A percentile compares a stretch with the other conserved stretches of the same genome.
Evolutionary conservation across 2,113 vertebrate species (phyloP).

Genomic region (Rafetus swinhoei): DNA sequence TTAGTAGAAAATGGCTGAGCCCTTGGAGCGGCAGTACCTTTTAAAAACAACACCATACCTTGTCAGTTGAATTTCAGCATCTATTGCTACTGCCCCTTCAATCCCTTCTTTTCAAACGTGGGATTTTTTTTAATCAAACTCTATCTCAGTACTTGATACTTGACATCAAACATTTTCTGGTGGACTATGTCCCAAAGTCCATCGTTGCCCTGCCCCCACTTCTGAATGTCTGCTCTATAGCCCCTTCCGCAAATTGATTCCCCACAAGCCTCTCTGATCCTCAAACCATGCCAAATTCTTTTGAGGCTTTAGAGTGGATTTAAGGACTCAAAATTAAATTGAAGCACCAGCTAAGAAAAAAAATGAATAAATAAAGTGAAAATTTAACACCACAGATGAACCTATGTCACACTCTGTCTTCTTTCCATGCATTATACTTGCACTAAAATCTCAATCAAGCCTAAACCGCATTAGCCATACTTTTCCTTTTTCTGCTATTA

Average conservation of each 20-base stretch:
- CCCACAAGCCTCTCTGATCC: constrained; percentile 36
- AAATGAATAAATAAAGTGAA: neutral
- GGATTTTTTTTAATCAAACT: neutral
- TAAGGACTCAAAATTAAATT: constrained; percentile 32
- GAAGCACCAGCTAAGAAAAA: constrained; percentile 13
- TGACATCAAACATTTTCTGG: constrained; percentile 26
- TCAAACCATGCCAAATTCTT: constrained; percentile 50
- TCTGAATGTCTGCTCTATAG: neutral
- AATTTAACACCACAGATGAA: neutral
- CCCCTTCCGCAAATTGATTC: constrained; percentile 52
- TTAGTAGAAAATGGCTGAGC: neutral
- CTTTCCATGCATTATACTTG: neutral
- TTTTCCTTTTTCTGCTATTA: neutral
- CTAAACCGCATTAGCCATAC: neutral
- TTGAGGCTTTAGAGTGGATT: constrained; percentile 44
- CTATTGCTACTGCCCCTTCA: neutral
- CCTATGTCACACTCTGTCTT: neutral
- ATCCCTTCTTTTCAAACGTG: neutral
- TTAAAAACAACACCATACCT: neutral
- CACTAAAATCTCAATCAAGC: neutral
- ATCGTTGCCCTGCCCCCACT: neutral
- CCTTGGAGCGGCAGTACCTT: neutral
- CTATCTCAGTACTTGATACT: constrained; percentile 16
- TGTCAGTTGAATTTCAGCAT: neutral
- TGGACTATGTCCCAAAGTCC: neutral